Percentiles rank a stretch among this genome's conserved stretches.
Evolutionary conservation across 2,113 vertebrate species (phyloP).

Genomic region (Edolisoma coerulescens): DNA sequence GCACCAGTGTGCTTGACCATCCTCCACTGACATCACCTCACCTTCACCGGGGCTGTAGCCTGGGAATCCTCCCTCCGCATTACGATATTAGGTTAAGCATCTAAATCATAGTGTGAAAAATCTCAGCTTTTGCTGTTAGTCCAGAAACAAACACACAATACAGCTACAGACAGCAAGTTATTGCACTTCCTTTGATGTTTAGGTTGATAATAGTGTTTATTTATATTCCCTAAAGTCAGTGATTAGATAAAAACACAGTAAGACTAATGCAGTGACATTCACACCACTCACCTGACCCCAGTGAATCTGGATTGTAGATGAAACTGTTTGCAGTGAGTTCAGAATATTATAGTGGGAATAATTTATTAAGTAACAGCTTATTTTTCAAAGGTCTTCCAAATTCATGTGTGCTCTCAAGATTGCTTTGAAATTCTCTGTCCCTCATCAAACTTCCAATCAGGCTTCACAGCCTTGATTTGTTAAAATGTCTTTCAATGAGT

Average conservation of each 20-base stretch:
- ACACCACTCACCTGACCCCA: not conserved
- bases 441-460: not conserved
- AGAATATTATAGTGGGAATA: not conserved
- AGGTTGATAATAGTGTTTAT: not conserved
- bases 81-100: not conserved
- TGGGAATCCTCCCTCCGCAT: not conserved
- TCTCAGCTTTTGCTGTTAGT: not conserved
- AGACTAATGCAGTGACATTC: not conserved
- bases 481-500: not conserved
- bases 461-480: not conserved
- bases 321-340: not conserved
- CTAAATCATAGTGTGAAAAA: not conserved
- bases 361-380: not conserved
- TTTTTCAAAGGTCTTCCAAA: not conserved
- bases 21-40: not conserved
- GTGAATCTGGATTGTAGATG: not conserved
- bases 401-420: not conserved
- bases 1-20: not conserved
- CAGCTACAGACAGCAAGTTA: not conserved
- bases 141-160: not conserved
- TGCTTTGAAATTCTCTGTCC: not conserved
- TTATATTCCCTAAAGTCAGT: not conserved
- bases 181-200: not conserved
- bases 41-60: not conserved
- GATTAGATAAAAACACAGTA: not conserved